Evolutionary conservation across 2,888 invertebrate genomes (phyloP), one percentile per base, ranked within the genome.

Genomic region (Cinara cedri): DNA sequence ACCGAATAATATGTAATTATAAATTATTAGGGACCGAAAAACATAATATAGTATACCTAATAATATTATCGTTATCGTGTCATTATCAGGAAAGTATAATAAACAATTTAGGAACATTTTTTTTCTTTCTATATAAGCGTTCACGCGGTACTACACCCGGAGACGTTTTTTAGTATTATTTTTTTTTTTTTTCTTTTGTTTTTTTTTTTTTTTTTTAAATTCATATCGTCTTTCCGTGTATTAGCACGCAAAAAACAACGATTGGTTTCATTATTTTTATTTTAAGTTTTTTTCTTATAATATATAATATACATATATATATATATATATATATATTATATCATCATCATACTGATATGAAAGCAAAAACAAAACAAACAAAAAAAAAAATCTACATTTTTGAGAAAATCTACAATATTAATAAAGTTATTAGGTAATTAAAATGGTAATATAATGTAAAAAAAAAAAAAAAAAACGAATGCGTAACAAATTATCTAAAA

Each of bases 401-500:
- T 44, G 65, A 75, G 44, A 75, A 46, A 66, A 65, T 66, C 42
- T 66, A 55, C 44, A 65, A 44, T 54, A 74, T 51, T 63, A 34
- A n/a, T n/a, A n/a, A 34, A 34, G 46, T 63, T 65, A 55, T 66
- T 10, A 21, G 1, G 3, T n/a, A 55, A 55, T n/a, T n/a, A 54
- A 34, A 42, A 65, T 26, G 46, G 70, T 49, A 26, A 70, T 26
- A 62, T n/a, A 34, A 54, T 1, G n/a, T n/a, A 55, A 55, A 55
- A 55, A 55, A 42, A 42, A 63, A 34, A 34, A 26, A 26, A 66
- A 68, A 65, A 76, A 42, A 66, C 55, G 66, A 76, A 76, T 57
- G 26, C 76, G 66, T 76, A 76, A 76, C 76, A 76, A 76, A 76
- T 76, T 76, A 66, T 76, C 76, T 76, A 76, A 76, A 60, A 72